A percentile compares a stretch with the other conserved stretches of the same genome.
Evolutionary conservation across 2,797 vertebrate genomes (phyloP).

Genomic region (Esox lucius): DNA sequence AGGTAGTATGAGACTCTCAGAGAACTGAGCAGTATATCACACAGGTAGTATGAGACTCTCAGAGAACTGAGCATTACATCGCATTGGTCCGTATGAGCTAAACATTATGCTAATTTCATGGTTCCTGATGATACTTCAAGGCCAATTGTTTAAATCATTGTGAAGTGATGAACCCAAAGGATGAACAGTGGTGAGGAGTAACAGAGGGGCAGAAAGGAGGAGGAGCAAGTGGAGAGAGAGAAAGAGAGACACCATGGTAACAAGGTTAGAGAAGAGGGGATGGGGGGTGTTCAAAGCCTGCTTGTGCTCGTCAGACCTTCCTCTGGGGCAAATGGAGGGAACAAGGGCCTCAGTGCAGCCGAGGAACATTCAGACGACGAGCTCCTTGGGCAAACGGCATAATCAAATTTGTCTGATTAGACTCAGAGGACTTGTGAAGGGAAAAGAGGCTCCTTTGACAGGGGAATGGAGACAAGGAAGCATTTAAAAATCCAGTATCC

Average conservation of each 20-base stretch:
- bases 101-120: slow-evolving; percentile 43
- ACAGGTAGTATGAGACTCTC: no score
- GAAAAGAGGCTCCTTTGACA: slow-evolving; percentile 64
- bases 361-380: slow-evolving; percentile 40
- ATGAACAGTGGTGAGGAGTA: slow-evolving; percentile 29
- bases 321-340: slow-evolving; percentile 55
- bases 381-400: slow-evolving; percentile 64
- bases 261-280: slow-evolving; percentile 57
- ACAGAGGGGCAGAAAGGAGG: neutral
- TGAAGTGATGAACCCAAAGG: slow-evolving; percentile 47
- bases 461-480: slow-evolving; percentile 56
- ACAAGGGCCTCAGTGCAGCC: slow-evolving; percentile 61
- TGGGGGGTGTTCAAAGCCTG: slow-evolving; percentile 56
- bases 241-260: slow-evolving; percentile 46
- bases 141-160: slow-evolving; percentile 54
- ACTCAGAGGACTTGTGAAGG: slow-evolving; percentile 47
- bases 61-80: slow-evolving; percentile 14
- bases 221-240: slow-evolving; percentile 5
- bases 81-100: slow-evolving; percentile 28
- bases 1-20: no score
- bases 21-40: no score
- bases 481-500: slow-evolving; percentile 57
- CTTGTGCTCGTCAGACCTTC: slow-evolving; percentile 56
- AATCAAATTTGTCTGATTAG: slow-evolving; percentile 76
- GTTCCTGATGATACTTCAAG: slow-evolving; percentile 49